Percentiles rank a stretch among this genome's conserved stretches.
These are phyloP conservation scores for Gephyroberyx darwinii DNA, from an alignment of 2,797 vertebrate species.

Conservation along the genomic window DNA sequence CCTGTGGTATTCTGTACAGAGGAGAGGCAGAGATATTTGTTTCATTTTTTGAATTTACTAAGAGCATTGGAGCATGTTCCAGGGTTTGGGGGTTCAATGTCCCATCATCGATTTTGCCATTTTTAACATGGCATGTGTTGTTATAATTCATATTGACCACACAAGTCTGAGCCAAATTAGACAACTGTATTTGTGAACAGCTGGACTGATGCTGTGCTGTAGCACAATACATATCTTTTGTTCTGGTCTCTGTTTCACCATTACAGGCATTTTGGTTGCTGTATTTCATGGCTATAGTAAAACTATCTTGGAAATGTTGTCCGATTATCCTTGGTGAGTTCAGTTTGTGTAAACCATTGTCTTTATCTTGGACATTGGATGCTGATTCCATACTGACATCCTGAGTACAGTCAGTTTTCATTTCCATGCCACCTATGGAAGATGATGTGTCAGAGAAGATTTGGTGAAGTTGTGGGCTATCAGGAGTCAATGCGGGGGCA, in stretches of 20 bases:
- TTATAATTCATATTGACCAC: slow-evolving; percentile 49
- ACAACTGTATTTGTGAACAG: slow-evolving; percentile 16
- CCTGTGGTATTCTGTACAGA: slow-evolving; percentile 24
- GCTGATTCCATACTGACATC: slow-evolving; percentile 3
- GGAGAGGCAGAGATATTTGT: slow-evolving; percentile 2
- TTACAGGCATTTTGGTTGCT: slow-evolving; percentile 23
- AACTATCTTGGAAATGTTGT: slow-evolving; percentile 19
- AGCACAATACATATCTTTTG: neutral
- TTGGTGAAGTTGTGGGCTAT: slow-evolving; percentile 24
- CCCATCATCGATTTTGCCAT: slow-evolving; percentile 20
- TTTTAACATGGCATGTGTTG: slow-evolving; percentile 23
- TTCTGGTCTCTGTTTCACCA: neutral
- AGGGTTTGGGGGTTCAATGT: slow-evolving; percentile 3
- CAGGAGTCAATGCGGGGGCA: neutral
- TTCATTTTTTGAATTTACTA: slow-evolving; percentile 19
- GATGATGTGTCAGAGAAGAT: slow-evolving; percentile 7
- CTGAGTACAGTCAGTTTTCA: slow-evolving; percentile 1
- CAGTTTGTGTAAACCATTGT: slow-evolving; percentile 6
- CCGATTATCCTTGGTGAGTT: slow-evolving; percentile 2
- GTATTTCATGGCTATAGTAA: slow-evolving; percentile 5
- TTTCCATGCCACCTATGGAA: neutral
- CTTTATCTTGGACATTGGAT: slow-evolving; percentile 12
- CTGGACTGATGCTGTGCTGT: slow-evolving; percentile 18
- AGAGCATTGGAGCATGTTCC: slow-evolving; percentile 3
- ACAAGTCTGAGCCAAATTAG: slow-evolving; percentile 36